Conservation (phyloP, 2,888 invertebrate genomes). For the Sinelater perroti region DNA sequence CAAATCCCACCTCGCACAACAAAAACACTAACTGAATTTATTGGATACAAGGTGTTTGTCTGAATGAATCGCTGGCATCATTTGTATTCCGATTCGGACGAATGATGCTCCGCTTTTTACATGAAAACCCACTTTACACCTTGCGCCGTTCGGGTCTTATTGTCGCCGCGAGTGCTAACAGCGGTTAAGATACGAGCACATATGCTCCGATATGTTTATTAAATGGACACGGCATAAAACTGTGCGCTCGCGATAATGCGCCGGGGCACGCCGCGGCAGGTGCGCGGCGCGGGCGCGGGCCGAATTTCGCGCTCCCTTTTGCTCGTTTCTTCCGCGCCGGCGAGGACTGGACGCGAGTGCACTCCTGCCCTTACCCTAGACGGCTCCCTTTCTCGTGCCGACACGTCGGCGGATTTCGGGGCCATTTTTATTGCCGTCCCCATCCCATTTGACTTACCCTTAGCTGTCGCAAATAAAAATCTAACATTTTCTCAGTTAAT, state of each 20-base stretch:
- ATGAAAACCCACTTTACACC: slow-evolving; percentile 63
- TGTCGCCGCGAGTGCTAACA: slow-evolving; percentile 56
- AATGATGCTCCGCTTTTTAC: slow-evolving; percentile 62
- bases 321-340: too few species aligned
- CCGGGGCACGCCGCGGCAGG: slow-evolving; percentile 15
- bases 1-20: slow-evolving; percentile 62
- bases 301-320: background rate
- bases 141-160: slow-evolving; percentile 55
- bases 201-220: slow-evolving; percentile 61
- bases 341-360: background rate
- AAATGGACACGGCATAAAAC: slow-evolving; percentile 59
- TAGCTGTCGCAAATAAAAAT: too few species aligned
- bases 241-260: slow-evolving; percentile 46
- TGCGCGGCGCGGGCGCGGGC: slow-evolving; percentile 5
- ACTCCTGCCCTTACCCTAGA: background rate
- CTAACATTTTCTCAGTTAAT: too few species aligned
- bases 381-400: background rate
- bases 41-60: slow-evolving; percentile 64
- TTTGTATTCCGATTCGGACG: slow-evolving; percentile 63
- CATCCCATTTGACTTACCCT: too few species aligned
- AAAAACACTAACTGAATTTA: slow-evolving; percentile 63
- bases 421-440: too few species aligned
- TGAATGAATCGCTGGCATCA: slow-evolving; percentile 62
- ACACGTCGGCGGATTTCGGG: too few species aligned
- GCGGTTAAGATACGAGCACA: slow-evolving; percentile 56